Conservation (phyloP, 2,113 vertebrate species). For the Bufo gargarizans region DNA sequence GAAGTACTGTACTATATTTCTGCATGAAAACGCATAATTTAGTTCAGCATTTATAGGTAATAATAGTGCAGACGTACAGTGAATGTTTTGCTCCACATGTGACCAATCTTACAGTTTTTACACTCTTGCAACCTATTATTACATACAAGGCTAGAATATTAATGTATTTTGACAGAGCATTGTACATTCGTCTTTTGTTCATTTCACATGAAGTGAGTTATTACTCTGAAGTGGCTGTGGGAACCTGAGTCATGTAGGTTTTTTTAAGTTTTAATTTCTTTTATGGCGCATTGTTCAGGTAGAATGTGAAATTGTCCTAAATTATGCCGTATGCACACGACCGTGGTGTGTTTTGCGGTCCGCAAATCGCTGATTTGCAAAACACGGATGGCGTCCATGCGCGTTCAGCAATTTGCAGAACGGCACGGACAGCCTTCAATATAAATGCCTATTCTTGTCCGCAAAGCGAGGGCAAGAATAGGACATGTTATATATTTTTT, state of each 20-base stretch:
- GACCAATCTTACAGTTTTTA: slow-evolving; percentile 15
- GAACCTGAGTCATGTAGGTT: background rate
- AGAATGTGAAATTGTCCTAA: background rate
- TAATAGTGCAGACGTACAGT: slow-evolving; percentile 19
- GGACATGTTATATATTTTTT: too few relatives aligned
- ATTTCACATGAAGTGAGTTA: slow-evolving; percentile 5
- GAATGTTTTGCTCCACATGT: slow-evolving; percentile 34
- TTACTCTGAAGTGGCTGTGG: background rate
- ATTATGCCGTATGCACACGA: too few relatives aligned
- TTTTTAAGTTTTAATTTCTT: background rate
- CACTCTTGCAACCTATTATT: slow-evolving; percentile 31
- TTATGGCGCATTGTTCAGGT: background rate
- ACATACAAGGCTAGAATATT: slow-evolving; percentile 33
- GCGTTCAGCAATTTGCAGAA: too few relatives aligned
- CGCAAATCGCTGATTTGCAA: too few relatives aligned
- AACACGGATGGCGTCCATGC: too few relatives aligned
- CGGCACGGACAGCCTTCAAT: too few relatives aligned
- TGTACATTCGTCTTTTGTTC: background rate
- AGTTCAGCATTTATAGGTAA: slow-evolving; percentile 3
- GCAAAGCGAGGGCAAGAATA: too few relatives aligned
- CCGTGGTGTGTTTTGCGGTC: too few relatives aligned
- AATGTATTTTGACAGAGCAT: slow-evolving; percentile 45
- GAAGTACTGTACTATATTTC: background rate
- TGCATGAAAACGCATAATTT: slow-evolving; percentile 14
- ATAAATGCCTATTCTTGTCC: too few relatives aligned